A percentile compares a stretch with the other conserved stretches of the same genome.
These are phyloP conservation scores for Paedocypris micromegethes DNA, from an alignment of 2,797 vertebrate genomes.

Conservation along the genomic window DNA sequence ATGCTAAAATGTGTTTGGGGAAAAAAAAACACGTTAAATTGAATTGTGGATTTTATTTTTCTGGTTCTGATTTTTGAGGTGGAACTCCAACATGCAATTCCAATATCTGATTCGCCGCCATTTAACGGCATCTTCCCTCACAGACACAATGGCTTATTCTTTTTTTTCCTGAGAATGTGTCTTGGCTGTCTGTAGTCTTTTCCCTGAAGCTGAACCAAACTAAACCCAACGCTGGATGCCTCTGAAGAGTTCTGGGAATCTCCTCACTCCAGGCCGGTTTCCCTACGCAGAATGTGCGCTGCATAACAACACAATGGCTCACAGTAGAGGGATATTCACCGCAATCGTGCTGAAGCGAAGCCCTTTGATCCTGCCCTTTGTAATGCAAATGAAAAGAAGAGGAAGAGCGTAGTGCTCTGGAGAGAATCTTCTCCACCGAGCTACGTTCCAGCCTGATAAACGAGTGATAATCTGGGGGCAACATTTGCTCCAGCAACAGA, in stretches of 20 bases:
- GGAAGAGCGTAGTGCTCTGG: constrained; percentile 23
- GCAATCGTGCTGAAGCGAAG: constrained; percentile 16
- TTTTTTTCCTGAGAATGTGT: too few relatives aligned
- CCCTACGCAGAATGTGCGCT: constrained; percentile 35
- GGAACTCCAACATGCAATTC: too few relatives aligned
- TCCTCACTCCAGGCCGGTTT: constrained; percentile 25
- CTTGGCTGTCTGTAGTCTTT: neutral
- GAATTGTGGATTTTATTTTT: too few relatives aligned
- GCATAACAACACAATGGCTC: constrained; percentile 35
- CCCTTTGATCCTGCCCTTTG: constrained; percentile 40
- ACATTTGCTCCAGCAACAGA: too few relatives aligned
- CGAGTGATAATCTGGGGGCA: neutral
- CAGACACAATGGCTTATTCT: too few relatives aligned
- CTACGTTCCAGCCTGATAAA: constrained; percentile 19
- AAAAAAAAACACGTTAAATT: too few relatives aligned
- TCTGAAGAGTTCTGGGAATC: constrained; percentile 9
- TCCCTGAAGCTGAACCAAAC: neutral
- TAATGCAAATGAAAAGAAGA: constrained; percentile 38
- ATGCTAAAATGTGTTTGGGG: too few relatives aligned
- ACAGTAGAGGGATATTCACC: constrained; percentile 32
- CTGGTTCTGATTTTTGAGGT: too few relatives aligned
- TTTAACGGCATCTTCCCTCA: too few relatives aligned
- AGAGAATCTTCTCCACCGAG: constrained; percentile 26
- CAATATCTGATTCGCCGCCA: too few relatives aligned
- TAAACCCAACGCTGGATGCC: constrained; percentile 1